Evolutionary conservation across 2,888 invertebrate genomes (phyloP).

Genomic region (Pyrrhosoma nymphula): DNA sequence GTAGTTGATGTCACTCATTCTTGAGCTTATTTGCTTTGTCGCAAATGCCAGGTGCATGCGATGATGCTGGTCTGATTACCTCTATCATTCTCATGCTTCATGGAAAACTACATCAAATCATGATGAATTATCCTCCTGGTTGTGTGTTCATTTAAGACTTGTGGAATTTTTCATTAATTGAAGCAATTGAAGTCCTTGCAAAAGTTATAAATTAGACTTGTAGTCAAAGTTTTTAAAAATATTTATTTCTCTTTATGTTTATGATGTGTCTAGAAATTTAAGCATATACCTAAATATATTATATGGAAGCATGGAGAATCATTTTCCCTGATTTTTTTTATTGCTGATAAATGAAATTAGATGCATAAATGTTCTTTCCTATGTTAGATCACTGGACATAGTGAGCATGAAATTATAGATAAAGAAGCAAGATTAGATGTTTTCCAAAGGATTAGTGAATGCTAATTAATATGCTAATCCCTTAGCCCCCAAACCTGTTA

Average conservation of each 20-base stretch:
- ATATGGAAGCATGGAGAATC: conserved; percentile 64
- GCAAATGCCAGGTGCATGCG: neutral
- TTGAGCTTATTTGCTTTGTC: neutral
- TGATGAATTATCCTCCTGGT: neutral
- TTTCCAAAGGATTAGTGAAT: conserved; percentile 34
- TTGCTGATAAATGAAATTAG: conserved; percentile 34
- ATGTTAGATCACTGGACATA: conserved; percentile 47
- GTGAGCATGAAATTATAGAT: conserved; percentile 56
- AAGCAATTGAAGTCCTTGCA: neutral
- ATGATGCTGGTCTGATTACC: neutral
- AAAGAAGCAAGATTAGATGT: conserved; percentile 54
- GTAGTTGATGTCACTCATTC: neutral
- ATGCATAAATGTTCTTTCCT: conserved; percentile 45
- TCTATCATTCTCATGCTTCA: conserved; percentile 26
- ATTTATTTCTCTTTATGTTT: conserved; percentile 26
- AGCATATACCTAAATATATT: conserved; percentile 24
- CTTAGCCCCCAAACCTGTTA: neutral
- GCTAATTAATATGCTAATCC: conserved; percentile 14
- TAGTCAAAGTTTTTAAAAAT: neutral
- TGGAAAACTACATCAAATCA: neutral
- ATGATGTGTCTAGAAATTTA: conserved; percentile 11
- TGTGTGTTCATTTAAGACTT: conserved; percentile 22
- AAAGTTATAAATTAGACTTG: neutral
- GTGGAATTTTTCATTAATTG: conserved; percentile 62
- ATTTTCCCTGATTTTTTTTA: conserved; percentile 59